Conservation (phyloP, 2,888 invertebrate species). For the Leuctra nigra region DNA sequence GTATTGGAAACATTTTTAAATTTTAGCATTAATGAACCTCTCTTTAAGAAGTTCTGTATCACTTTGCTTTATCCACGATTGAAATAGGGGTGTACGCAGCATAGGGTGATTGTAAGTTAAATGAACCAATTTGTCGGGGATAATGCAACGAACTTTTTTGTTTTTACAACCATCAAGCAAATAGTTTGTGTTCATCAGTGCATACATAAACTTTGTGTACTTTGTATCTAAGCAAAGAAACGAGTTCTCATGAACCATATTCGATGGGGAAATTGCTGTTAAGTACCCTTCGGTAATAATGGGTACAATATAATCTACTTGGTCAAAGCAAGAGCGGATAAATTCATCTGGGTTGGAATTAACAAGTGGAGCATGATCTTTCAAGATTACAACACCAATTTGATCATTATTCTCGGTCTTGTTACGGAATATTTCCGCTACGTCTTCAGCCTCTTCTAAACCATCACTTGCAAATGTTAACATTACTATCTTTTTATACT, state of each 20-base stretch:
- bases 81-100: conserved; percentile 20
- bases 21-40: conserved; percentile 6
- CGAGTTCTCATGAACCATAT: not conserved
- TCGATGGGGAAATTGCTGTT: not conserved
- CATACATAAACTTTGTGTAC: conserved; percentile 22
- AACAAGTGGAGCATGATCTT: conserved; percentile 21
- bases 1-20: not conserved
- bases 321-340: conserved; percentile 16
- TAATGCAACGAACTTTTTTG: conserved; percentile 23
- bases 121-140: conserved; percentile 20
- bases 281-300: conserved; percentile 25
- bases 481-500: conserved; percentile 20
- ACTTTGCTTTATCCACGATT: conserved; percentile 19
- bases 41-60: conserved; percentile 15
- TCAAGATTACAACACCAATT: conserved; percentile 24
- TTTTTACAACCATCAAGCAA: conserved; percentile 22
- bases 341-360: conserved; percentile 19
- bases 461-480: conserved; percentile 24
- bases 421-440: conserved; percentile 16
- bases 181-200: conserved; percentile 22
- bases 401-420: conserved; percentile 1
- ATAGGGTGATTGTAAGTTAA: conserved; percentile 9
- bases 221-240: conserved; percentile 16
- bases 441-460: conserved; percentile 8
- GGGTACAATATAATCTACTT: conserved; percentile 26